Conservation (phyloP, 2,797 vertebrate genomes). For the Hephaestus fuliginosus region DNA sequence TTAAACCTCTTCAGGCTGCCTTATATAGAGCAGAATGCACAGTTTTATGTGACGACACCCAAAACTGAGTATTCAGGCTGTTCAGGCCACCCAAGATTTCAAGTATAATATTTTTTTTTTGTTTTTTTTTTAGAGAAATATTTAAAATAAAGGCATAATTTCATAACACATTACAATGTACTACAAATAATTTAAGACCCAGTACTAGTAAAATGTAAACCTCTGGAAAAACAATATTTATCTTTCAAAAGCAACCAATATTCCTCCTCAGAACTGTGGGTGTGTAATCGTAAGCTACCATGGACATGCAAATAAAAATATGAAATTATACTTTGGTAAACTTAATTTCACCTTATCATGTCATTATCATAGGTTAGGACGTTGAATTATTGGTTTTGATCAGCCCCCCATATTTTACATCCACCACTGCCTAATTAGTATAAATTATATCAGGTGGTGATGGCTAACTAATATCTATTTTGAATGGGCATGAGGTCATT, state of each 20-base stretch:
- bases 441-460: not conserved
- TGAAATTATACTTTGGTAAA: not conserved
- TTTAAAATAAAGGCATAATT: not conserved
- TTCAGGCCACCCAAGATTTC: not conserved
- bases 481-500: not conserved
- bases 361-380: not conserved
- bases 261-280: not conserved
- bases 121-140: not conserved
- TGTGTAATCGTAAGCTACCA: not conserved
- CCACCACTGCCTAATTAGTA: not conserved
- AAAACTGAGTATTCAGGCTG: not conserved
- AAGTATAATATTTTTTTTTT: not conserved
- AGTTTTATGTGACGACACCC: slow-evolving; percentile 22
- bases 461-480: not conserved
- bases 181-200: not conserved
- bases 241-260: not conserved
- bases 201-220: not conserved
- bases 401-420: not conserved
- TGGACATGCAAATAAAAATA: not conserved
- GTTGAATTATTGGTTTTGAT: not conserved
- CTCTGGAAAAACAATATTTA: not conserved
- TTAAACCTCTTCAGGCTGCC: slow-evolving; percentile 52
- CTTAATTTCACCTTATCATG: not conserved
- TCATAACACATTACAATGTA: not conserved
- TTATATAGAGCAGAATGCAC: slow-evolving; percentile 41